These are phyloP conservation scores for Clistopyga incitator DNA, from an alignment of 2,888 invertebrate genomes.

Conservation along the genomic window DNA sequence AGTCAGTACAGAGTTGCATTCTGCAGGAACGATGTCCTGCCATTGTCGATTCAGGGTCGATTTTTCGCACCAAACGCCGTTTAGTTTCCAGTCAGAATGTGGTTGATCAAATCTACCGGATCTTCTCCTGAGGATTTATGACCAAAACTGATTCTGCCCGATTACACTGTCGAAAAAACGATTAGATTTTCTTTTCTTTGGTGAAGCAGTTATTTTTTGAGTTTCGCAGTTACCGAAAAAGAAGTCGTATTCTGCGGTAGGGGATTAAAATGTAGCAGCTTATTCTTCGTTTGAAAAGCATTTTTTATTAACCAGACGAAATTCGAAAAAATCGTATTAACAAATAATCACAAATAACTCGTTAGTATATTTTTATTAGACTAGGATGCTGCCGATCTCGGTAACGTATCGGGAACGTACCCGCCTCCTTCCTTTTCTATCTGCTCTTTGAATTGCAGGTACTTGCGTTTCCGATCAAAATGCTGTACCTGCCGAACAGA, in stretches of 20 bases:
- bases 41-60: background rate
- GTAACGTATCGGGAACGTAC: slow-evolving; percentile 88
- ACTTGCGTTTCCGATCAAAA: slow-evolving; percentile 96
- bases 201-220: slow-evolving; percentile 16
- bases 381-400: slow-evolving; percentile 82
- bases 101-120: too few relatives aligned
- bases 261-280: slow-evolving; percentile 40
- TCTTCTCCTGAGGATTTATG: background rate
- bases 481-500: slow-evolving; percentile 89
- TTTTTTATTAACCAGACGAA: slow-evolving; percentile 83
- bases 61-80: background rate
- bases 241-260: background rate
- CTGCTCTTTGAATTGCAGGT: slow-evolving; percentile 94
- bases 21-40: too few relatives aligned
- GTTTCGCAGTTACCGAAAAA: slow-evolving; percentile 11
- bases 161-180: background rate
- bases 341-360: slow-evolving; percentile 74
- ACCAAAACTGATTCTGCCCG: background rate
- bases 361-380: slow-evolving; percentile 83
- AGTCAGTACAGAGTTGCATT: too few relatives aligned
- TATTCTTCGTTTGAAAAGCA: slow-evolving; percentile 60
- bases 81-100: too few relatives aligned
- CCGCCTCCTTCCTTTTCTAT: slow-evolving; percentile 90
- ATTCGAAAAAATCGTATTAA: slow-evolving; percentile 74
- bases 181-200: background rate